These are phyloP conservation scores for Patella caerulea DNA, from an alignment of 2,888 invertebrate species.

Conservation along the genomic window DNA sequence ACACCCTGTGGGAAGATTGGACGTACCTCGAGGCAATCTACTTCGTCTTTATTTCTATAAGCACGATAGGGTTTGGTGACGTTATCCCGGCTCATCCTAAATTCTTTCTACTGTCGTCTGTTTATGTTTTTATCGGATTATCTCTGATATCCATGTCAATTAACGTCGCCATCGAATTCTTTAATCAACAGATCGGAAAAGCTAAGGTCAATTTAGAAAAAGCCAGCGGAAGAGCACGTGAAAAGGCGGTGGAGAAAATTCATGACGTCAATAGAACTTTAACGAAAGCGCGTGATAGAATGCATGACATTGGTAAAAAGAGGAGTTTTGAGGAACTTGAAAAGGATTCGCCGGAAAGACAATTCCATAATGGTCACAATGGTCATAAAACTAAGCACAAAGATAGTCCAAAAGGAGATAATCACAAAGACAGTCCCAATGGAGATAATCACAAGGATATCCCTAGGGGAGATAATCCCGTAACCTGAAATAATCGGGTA, in stretches of 20 bases:
- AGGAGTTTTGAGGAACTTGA: not conserved
- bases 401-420: too few species aligned
- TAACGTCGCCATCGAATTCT: conserved; percentile 81
- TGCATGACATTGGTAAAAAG: conserved; percentile 37
- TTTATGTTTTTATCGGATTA: conserved; percentile 93
- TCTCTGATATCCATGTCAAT: conserved; percentile 97
- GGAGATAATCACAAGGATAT: too few species aligned
- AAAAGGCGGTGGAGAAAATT: conserved; percentile 21
- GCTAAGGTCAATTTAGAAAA: conserved; percentile 54
- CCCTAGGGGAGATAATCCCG: too few species aligned
- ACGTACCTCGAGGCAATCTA: conserved; percentile 94
- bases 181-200: conserved; percentile 49
- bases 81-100: conserved; percentile 88
- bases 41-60: conserved; percentile 96
- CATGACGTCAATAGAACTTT: conserved; percentile 10
- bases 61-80: conserved; percentile 97
- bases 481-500: too few species aligned
- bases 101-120: conserved; percentile 91
- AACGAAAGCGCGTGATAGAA: conserved; percentile 38
- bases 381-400: too few species aligned
- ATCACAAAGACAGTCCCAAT: too few species aligned
- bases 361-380: too few species aligned
- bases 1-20: conserved; percentile 79
- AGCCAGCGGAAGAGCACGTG: conserved; percentile 34
- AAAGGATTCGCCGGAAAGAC: too few species aligned